Evolutionary conservation across 2,888 invertebrate genomes (phyloP).

Genomic region (Chrysomela aeneicollis): DNA sequence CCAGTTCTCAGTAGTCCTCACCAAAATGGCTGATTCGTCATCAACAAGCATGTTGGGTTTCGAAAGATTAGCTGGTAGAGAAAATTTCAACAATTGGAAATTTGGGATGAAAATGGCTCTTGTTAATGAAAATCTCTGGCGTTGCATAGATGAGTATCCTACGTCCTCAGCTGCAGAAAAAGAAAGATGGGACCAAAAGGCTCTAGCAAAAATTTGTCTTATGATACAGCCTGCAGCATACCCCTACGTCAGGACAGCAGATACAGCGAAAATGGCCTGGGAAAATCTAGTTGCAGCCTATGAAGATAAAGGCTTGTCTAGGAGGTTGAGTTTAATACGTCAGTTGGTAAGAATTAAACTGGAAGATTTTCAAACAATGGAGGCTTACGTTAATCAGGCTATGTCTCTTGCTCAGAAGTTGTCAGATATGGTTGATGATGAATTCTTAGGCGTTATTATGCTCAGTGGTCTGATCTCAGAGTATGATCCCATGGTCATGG

Average conservation of each 20-base stretch:
- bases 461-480: background rate
- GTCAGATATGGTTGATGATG: background rate
- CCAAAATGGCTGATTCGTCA: no score
- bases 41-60: no score
- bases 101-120: background rate
- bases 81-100: background rate
- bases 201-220: background rate
- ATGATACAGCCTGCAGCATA: background rate
- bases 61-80: background rate
- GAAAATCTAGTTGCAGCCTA: background rate
- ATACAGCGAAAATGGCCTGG: background rate
- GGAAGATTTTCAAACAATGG: no score
- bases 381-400: background rate
- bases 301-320: background rate
- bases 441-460: constrained; percentile 2
- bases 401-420: background rate
- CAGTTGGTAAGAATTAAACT: background rate
- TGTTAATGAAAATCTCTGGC: no score
- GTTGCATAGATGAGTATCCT: no score
- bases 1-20: no score
- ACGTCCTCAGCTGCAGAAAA: background rate
- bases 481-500: background rate
- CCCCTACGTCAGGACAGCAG: background rate
- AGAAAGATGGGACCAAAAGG: background rate
- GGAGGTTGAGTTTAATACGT: background rate